phyloP scores from a whole-genome alignment of 2,888 invertebrate genomes.

The Stenoptilia bipunctidactyla region DNA sequence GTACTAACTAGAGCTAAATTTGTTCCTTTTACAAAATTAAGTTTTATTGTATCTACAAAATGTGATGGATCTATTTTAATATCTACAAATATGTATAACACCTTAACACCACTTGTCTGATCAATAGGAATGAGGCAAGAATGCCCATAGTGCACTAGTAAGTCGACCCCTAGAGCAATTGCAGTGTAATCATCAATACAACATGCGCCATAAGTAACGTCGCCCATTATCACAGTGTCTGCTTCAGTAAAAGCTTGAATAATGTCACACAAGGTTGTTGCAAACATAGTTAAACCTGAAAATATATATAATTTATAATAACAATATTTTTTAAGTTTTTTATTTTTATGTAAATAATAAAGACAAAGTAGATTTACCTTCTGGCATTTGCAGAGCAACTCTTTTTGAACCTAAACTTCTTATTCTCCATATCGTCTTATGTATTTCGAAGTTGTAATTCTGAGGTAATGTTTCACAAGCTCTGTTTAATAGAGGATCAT shows the following conservation, averaged over 20 bases:
- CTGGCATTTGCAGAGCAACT: conserved; percentile 97
- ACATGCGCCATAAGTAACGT: conserved; percentile 99
- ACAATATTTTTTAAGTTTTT: too few species aligned
- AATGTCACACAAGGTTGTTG: conserved; percentile 93
- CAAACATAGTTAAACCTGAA: conserved; percentile 85
- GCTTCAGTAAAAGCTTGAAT: conserved; percentile 89
- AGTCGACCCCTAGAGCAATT: conserved; percentile 87
- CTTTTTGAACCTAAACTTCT: conserved; percentile 84
- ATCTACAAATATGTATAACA: conserved; percentile 98
- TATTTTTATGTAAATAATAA: conserved; percentile 1
- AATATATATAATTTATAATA: neutral
- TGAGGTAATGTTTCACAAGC: conserved; percentile 83
- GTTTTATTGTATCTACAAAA: conserved; percentile 89
- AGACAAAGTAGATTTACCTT: conserved; percentile 69
- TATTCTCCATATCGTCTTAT: conserved; percentile 98
- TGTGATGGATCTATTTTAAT: conserved; percentile 96
- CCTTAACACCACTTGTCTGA: conserved; percentile 86
- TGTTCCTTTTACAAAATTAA: conserved; percentile 75
- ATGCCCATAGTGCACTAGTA: conserved; percentile 97
- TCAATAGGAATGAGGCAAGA: conserved; percentile 95
- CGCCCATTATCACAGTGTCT: conserved; percentile 97
- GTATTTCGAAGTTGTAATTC: conserved; percentile 98
- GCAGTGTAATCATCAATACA: conserved; percentile 98
- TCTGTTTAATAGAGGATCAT: conserved; percentile 79
- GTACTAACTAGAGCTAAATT: conserved; percentile 93